Evolutionary conservation across 2,888 invertebrate genomes (phyloP), one percentile per base, ranked within the genome.

Genomic region (Thalpophila matura): DNA sequence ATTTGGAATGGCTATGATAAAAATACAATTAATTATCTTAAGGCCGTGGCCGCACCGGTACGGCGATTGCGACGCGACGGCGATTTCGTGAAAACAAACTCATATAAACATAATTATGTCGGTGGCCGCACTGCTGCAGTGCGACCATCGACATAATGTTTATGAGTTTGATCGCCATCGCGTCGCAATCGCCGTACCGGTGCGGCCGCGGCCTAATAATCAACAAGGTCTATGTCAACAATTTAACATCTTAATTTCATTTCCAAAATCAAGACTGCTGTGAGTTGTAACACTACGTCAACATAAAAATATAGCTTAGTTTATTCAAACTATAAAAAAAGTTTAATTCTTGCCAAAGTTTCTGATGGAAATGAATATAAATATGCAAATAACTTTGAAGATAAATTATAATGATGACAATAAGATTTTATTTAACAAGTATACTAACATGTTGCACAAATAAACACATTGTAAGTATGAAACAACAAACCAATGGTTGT

Each of bases 331-430:
- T 22, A 2, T 9, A 27, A 42, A 27, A n/a, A 24, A n/a, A n/a
- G n/a, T n/a, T n/a, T 3, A 38, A 40, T 27, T 35, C 27, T 51
- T 24, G 9, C 7, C 10, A 16, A 58, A 50, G 29, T 14, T 51
- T 62, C 26, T 65, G 27, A 47, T 67, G 67, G 61, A 60, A 67
- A 60, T 55, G 18, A 73, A 69, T 43, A 29, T 49, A 35, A 38
- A 67, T 59, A 45, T 43, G 54, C 77, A 67, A 82, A 81, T 84
- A 85, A 80, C 78, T 78, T 82, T 85, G 85, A 78, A 86, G 85
- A 85, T 88, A 80, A 78, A 84, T 85, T 84, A 83, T 80, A 76
- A 75, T 51, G 66, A 64, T 46, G 66, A 65, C 56, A 65, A 42
- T 60, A 70, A 46, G 33, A n/a, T n/a, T n/a, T n/a, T 55, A 27